These are phyloP conservation scores for Drosophila ironensis DNA, from an alignment of 1,140 invertebrate genomes.

Conservation along the genomic window DNA sequence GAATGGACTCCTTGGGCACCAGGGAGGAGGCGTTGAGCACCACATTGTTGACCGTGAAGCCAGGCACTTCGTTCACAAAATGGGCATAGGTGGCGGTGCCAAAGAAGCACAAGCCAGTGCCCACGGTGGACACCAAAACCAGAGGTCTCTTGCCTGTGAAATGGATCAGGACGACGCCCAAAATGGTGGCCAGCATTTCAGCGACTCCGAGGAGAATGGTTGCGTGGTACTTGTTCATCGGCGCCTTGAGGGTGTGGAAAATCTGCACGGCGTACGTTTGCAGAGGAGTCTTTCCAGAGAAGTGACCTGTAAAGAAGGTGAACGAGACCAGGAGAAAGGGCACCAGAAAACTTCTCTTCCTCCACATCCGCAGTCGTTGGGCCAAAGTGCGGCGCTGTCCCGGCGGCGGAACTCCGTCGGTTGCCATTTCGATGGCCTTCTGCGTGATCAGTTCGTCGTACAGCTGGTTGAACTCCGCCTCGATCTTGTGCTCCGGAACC, in stretches of 20 bases:
- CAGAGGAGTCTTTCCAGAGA: conserved; percentile 87
- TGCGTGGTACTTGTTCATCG: conserved; percentile 88
- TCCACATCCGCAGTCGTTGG: conserved; percentile 61
- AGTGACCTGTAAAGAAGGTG: conserved; percentile 87
- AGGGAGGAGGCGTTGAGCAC: conserved; percentile 74
- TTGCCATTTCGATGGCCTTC: conserved; percentile 61
- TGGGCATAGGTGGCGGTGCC: conserved; percentile 80
- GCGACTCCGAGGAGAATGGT: conserved; percentile 87
- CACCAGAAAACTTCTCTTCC: conserved; percentile 83
- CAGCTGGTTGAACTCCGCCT: conserved; percentile 84
- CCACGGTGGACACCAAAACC: conserved; percentile 86
- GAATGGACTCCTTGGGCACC: conserved; percentile 63
- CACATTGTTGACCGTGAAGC: conserved; percentile 75
- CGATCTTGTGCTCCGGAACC: conserved; percentile 83
- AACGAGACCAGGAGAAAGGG: conserved; percentile 86
- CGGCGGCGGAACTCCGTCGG: conserved; percentile 27
- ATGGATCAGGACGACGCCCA: conserved; percentile 86
- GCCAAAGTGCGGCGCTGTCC: conserved; percentile 23
- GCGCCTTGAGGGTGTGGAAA: conserved; percentile 86
- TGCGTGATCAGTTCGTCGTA: conserved; percentile 81
- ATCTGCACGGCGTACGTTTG: conserved; percentile 88
- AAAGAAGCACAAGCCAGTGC: conserved; percentile 85
- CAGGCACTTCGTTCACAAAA: conserved; percentile 68
- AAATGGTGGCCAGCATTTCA: conserved; percentile 85
- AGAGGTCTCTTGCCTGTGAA: conserved; percentile 87